Evolutionary conservation across 37 sponge, comb jelly and placozoan species (phyloP).

Genomic region (Eunapius fragilis): DNA sequence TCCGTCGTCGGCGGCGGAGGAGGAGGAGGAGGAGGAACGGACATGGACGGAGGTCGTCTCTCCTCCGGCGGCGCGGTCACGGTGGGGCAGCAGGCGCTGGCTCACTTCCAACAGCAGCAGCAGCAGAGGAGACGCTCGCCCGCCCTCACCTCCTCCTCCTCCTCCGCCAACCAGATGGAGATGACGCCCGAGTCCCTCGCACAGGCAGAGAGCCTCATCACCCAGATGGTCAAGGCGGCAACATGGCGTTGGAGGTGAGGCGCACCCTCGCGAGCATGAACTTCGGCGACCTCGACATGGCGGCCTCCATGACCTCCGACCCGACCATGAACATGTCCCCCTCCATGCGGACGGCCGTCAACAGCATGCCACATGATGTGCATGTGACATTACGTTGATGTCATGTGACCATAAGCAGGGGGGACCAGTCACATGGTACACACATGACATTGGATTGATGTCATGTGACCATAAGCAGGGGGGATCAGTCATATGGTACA

Average conservation of each 20-base stretch:
- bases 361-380: too few relatives aligned
- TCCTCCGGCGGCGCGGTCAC: too few relatives aligned
- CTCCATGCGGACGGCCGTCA: background rate
- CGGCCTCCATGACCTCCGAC: background rate
- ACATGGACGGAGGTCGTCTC: constrained; percentile 30
- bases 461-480: too few relatives aligned
- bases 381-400: too few relatives aligned
- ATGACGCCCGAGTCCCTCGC: background rate
- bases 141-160: too few relatives aligned
- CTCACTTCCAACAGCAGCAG: background rate
- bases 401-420: too few relatives aligned
- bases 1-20: too few relatives aligned
- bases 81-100: too few relatives aligned
- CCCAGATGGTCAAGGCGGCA: background rate
- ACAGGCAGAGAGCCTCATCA: background rate
- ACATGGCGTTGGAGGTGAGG: background rate
- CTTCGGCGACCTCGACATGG: constrained; percentile 31
- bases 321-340: background rate
- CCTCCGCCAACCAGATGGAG: background rate
- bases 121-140: too few relatives aligned
- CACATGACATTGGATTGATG: too few relatives aligned
- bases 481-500: too few relatives aligned
- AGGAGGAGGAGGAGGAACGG: constrained; percentile 1
- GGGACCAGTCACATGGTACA: too few relatives aligned
- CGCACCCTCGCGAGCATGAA: background rate